Base-by-base conservation (phyloP, 2,888 invertebrate species). In the Apodemia zela region DNA sequence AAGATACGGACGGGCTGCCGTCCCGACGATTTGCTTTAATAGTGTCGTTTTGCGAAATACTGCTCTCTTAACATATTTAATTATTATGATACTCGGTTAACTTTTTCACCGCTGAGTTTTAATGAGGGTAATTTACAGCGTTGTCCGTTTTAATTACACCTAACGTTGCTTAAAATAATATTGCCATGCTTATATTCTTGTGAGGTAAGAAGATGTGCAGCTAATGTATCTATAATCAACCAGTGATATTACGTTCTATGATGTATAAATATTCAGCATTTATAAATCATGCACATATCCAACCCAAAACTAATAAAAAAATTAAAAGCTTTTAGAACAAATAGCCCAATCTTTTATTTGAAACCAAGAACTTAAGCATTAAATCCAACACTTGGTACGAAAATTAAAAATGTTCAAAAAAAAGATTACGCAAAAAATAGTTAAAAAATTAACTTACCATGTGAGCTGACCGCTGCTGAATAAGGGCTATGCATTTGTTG, bases 401-500 rank as follows among this genome's bases (percentile, higher is more conserved):
- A 4, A 3, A 13, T 42, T 15, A n/a, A n/a, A 45, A 45, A 45
- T n/a, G n/a, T 6, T 15, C n/a, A n/a, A 45, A 45, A n/a, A 45
- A n/a, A n/a, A 3, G 38, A 3, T 3, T 25, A 38, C n/a, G n/a
- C n/a, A n/a, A 13, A 38, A 38, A 38, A 2, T 38, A 13, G 3
- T 38, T 8, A 33, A 8, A 33, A 8, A 8, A 2, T n/a, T 54
- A n/a, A 67, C 92, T 87, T 73, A 93, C 93, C 92, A 75, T 93
- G 93, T 68, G 92, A 91, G 69, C 89, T 81, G 75, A 93, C 92
- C 64, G 92, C 91, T 65, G 93, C 83, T 66, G 92, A 92, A 79
- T 92, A 93, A 71, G 93, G 92, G 73, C 88, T 88, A 80, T 93
- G 93, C 91, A 93, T 92, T 75, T 92, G 92, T 78, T 92, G 92